Percentiles rank a stretch among this genome's conserved stretches.
Evolutionary conservation across 2,113 vertebrate species (phyloP).

Genomic region (Mugil cephalus): DNA sequence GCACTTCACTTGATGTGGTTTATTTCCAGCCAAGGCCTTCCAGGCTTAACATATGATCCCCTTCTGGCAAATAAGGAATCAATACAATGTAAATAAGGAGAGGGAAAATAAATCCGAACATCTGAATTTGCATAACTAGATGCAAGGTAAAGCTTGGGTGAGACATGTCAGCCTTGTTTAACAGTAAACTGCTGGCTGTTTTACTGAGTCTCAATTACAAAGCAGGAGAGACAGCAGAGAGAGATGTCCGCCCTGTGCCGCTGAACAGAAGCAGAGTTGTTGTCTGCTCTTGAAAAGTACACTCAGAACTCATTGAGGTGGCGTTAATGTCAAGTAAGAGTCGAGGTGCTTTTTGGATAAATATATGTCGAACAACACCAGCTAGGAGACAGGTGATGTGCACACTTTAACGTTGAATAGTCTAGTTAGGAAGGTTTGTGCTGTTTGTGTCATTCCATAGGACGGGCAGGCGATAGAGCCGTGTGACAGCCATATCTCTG

Average conservation of each 20-base stretch:
- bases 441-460: background rate
- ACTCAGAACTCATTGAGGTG: constrained; percentile 19
- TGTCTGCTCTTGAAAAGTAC: constrained; percentile 22
- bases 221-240: constrained; percentile 23
- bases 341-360: constrained; percentile 19
- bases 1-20: constrained; percentile 48
- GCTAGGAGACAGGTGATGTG: background rate
- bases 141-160: constrained; percentile 30
- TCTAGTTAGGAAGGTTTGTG: no score
- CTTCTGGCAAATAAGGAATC: constrained; percentile 61
- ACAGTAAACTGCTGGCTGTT: constrained; percentile 9
- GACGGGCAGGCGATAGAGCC: background rate
- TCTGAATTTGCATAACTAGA: constrained; percentile 35
- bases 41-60: constrained; percentile 53
- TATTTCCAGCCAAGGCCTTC: constrained; percentile 55
- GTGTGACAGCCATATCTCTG: background rate
- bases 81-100: constrained; percentile 58
- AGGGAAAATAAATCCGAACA: constrained; percentile 39
- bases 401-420: background rate
- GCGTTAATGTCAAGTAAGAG: constrained; percentile 31
- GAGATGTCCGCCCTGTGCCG: constrained; percentile 22
- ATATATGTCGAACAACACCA: constrained; percentile 7
- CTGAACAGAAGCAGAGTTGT: constrained; percentile 18
- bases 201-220: constrained; percentile 31
- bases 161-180: constrained; percentile 37